A percentile compares a stretch with the other conserved stretches of the same genome.
Evolutionary conservation across 2,888 invertebrate genomes (phyloP).

Genomic region (Chaetogeoica ovagalla): DNA sequence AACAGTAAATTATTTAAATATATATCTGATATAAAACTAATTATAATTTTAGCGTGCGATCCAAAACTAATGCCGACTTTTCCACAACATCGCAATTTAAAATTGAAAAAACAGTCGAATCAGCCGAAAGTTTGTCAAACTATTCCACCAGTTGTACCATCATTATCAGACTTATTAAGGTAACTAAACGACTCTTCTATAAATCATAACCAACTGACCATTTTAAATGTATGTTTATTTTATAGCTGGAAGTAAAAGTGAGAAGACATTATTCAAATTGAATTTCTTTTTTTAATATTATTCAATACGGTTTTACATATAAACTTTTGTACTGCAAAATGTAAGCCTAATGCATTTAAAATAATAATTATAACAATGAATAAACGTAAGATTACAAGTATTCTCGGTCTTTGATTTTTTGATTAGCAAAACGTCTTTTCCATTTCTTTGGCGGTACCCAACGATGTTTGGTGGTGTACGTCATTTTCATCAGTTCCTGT

Average conservation of each 20-base stretch:
- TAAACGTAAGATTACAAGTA: slow-evolving; percentile 40
- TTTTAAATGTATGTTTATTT: slow-evolving; percentile 4
- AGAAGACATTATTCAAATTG: not conserved
- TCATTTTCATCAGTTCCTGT: slow-evolving; percentile 74
- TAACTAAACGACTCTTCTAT: not conserved
- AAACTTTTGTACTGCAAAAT: slow-evolving; percentile 6
- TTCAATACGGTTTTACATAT: not conserved
- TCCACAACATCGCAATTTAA: slow-evolving; percentile 90
- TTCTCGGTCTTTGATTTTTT: slow-evolving; percentile 40
- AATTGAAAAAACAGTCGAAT: slow-evolving; percentile 57
- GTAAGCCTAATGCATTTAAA: not conserved
- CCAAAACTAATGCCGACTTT: slow-evolving; percentile 98
- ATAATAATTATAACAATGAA: slow-evolving; percentile 11
- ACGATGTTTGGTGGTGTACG: slow-evolving; percentile 78
- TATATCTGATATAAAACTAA: not conserved
- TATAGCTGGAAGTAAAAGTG: slow-evolving; percentile 39
- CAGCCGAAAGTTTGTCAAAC: slow-evolving; percentile 48
- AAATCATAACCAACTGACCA: not conserved
- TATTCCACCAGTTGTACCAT: slow-evolving; percentile 48
- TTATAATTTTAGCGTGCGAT: slow-evolving; percentile 67
- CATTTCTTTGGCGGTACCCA: slow-evolving; percentile 69
- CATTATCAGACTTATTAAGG: slow-evolving; percentile 42
- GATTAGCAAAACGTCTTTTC: slow-evolving; percentile 47
- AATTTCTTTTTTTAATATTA: not conserved
- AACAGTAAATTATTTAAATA: not conserved